A percentile compares a stretch with the other conserved stretches of the same genome.
Conservation (phyloP, 1,140 invertebrate genomes). For the Drosophila triauraria region DNA sequence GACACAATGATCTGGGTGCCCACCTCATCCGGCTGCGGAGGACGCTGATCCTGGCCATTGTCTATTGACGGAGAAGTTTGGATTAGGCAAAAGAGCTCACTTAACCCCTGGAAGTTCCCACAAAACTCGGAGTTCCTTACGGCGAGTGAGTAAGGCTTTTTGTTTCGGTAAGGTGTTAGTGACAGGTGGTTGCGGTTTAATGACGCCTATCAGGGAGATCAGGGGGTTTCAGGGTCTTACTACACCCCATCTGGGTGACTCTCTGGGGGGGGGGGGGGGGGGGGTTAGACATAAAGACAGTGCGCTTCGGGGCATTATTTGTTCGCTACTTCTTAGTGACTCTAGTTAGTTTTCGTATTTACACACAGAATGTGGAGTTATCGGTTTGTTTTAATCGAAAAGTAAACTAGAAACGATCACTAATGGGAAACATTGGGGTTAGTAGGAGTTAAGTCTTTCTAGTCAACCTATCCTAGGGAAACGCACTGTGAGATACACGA, state of each 20-base stretch:
- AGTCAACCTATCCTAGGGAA: background rate
- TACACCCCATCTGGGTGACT: background rate
- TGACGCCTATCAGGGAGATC: constrained; percentile 18
- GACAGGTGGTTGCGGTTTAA: constrained; percentile 61
- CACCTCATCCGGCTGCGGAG: constrained; percentile 56
- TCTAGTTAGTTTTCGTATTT: constrained; percentile 5
- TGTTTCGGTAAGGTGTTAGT: constrained; percentile 50
- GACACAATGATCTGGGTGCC: constrained; percentile 88
- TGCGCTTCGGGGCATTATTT: constrained; percentile 8
- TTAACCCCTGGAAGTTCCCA: background rate
- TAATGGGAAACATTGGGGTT: background rate
- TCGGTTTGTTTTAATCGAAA: background rate
- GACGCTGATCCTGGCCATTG: constrained; percentile 14
- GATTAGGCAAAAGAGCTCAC: constrained; percentile 5
- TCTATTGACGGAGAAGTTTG: constrained; percentile 30
- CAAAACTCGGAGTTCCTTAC: constrained; percentile 18
- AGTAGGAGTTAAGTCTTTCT: background rate
- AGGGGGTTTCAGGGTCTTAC: background rate
- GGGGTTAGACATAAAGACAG: constrained; percentile 16
- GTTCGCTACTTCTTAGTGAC: background rate
- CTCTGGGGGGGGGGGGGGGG: background rate
- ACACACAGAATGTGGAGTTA: background rate
- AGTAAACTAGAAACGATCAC: background rate
- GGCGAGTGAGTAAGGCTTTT: constrained; percentile 8
- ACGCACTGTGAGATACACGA: background rate